Percentiles rank a stretch among this genome's conserved stretches.
Evolutionary conservation across 92 coral and sea anemone genomes (phyloP).

Genomic region (Micromussa lordhowensis): DNA sequence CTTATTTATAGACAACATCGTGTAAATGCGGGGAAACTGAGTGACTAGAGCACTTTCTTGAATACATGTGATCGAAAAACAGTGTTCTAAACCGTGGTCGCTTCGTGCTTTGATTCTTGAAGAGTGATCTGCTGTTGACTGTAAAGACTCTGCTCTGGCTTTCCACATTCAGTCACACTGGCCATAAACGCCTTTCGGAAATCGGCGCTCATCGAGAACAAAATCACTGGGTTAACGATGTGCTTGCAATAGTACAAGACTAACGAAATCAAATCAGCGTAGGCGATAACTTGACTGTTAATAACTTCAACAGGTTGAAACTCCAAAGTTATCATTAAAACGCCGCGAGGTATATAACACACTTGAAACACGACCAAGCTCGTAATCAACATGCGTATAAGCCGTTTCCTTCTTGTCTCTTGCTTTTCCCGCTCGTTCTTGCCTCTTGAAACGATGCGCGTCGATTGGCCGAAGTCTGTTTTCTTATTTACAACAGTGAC

Average conservation of each 20-base stretch:
- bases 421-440: conserved; percentile 42
- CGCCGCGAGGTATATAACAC: conserved; percentile 86
- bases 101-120: conserved; percentile 24
- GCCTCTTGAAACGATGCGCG: conserved; percentile 37
- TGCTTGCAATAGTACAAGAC: conserved; percentile 84
- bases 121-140: neutral
- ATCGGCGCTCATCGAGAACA: conserved; percentile 83
- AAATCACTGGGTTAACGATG: conserved; percentile 73
- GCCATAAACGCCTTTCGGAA: conserved; percentile 62
- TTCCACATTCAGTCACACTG: neutral
- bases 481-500: conserved; percentile 61
- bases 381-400: conserved; percentile 76
- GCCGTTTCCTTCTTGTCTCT: conserved; percentile 52
- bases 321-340: conserved; percentile 61
- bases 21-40: too few species aligned
- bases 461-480: conserved; percentile 46
- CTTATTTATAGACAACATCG: too few species aligned
- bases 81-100: conserved; percentile 8
- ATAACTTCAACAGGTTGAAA: conserved; percentile 44
- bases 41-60: too few species aligned
- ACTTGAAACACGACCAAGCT: conserved; percentile 73
- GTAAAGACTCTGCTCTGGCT: neutral
- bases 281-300: conserved; percentile 5
- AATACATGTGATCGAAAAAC: neutral
- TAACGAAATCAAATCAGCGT: conserved; percentile 63